Evolutionary conservation across 2,797 vertebrate species (phyloP).

Genomic region (Todus mexicanus): DNA sequence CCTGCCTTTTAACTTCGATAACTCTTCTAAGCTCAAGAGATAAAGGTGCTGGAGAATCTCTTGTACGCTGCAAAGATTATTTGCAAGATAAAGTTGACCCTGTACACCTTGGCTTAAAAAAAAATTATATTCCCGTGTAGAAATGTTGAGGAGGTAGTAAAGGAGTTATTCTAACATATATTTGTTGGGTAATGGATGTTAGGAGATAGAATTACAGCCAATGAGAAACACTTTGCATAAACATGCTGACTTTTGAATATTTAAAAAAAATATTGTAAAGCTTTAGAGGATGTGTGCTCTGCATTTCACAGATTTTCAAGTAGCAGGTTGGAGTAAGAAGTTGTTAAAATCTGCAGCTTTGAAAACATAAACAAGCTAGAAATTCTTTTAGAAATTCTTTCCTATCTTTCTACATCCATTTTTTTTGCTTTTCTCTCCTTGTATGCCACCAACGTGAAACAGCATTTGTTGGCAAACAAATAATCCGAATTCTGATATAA

Average conservation of each 20-base stretch:
- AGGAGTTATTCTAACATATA: not conserved
- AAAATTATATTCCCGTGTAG: constrained; percentile 19
- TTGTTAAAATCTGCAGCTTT: not conserved
- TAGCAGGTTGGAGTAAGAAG: not conserved
- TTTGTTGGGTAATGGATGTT: not conserved
- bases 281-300: not conserved
- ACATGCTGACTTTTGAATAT: not conserved
- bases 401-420: not conserved
- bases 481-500: not conserved
- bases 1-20: constrained; percentile 54
- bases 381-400: not conserved
- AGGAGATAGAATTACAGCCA: not conserved
- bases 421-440: not conserved
- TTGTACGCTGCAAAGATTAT: constrained; percentile 56
- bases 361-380: not conserved
- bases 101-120: constrained; percentile 52
- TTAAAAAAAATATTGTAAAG: not conserved
- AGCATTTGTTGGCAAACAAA: not conserved
- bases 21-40: constrained; percentile 1
- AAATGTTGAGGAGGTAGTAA: not conserved
- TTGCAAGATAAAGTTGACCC: constrained; percentile 65
- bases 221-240: not conserved
- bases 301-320: not conserved
- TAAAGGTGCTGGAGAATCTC: constrained; percentile 37
- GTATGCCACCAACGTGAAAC: not conserved